phyloP scores from a whole-genome alignment of 2,888 invertebrate species.

The Podotricha telesiphe region DNA sequence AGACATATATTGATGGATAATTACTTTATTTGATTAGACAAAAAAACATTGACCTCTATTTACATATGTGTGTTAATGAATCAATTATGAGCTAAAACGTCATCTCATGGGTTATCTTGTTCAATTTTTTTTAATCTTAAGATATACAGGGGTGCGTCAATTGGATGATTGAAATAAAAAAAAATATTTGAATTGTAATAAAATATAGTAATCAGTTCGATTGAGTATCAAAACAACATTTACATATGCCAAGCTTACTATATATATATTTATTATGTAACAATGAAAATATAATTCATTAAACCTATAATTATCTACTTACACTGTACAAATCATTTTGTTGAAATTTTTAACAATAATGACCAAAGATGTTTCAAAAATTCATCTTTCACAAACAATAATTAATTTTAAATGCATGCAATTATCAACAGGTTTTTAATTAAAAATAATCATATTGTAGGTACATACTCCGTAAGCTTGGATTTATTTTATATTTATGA shows the following conservation, averaged over 20 bases:
- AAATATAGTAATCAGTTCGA: slow-evolving; percentile 82
- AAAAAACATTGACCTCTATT: too few species aligned
- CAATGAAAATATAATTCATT: slow-evolving; percentile 48
- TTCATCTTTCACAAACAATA: background rate
- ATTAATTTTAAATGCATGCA: background rate
- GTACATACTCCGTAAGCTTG: slow-evolving; percentile 1
- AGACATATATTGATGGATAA: too few species aligned
- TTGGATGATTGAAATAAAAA: slow-evolving; percentile 45
- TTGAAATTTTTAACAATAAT: slow-evolving; percentile 7
- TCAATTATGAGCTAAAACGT: too few species aligned
- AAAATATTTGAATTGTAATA: slow-evolving; percentile 60
- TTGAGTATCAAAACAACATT: slow-evolving; percentile 82
- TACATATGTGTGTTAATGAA: too few species aligned
- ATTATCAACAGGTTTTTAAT: background rate
- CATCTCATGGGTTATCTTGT: too few species aligned
- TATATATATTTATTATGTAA: slow-evolving; percentile 60
- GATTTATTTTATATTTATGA: background rate
- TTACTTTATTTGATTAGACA: too few species aligned
- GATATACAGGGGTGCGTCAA: background rate
- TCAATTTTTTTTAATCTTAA: too few species aligned
- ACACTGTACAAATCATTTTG: slow-evolving; percentile 50
- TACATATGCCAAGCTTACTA: slow-evolving; percentile 58
- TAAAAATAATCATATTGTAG: background rate
- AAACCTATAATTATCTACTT: slow-evolving; percentile 47
- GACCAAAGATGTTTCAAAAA: slow-evolving; percentile 15